Evolutionary conservation across 2,797 vertebrate species (phyloP), one percentile per base, ranked within the genome.

Genomic region (Apodemus agrarius): DNA sequence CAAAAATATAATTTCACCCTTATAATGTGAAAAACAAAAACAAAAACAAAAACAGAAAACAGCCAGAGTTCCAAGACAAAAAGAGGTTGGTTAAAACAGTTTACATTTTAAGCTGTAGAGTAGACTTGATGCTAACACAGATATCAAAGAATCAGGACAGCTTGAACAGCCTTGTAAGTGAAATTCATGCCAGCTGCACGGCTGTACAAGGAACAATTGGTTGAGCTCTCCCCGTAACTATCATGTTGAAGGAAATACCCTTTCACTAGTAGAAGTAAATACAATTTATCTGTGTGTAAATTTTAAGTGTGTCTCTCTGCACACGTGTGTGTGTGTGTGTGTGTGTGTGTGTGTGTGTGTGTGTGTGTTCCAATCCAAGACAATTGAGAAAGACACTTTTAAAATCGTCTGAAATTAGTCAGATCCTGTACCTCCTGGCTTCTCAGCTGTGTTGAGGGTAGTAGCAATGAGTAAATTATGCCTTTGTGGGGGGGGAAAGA

Each of bases 91-190:
- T 26, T 49, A 61, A 69, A 90, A 86, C 17, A 31, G 29, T 59
- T 54, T 40, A 65, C 69, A 54, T 0, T 26, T 93, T 54, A 90
- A 24, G 43, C 59, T 29, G 1, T 19, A 90, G 81, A 31, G 80
- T 34, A 94, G 57, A 37, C 85, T 10, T 92, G 65, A 80, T 49
- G n/a, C 37, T 74, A 78, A 84, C 57, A 59, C 3, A 86, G 22
- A 90, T 86, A 94, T 57, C 43, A 85, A 67, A 6, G 19, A 91
- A 91, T 86, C 61, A 90, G 14, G 65, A 46, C n/a, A 80, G 76
- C n/a, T 37, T 78, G 52, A 88, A 43, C 67, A 54, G 13, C 21
- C 24, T 19, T 46, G 29, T 8, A 89, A 78, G 1, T 13, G 29
- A 67, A 49, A 74, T 76, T 24, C 40, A 79, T 94, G 59, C 22